Evolutionary conservation across 30 jellyfish, hydroid and myxozoan genomes (phyloP), one percentile per base, ranked within the genome.

Genomic region (Cassiopea xamachana): DNA sequence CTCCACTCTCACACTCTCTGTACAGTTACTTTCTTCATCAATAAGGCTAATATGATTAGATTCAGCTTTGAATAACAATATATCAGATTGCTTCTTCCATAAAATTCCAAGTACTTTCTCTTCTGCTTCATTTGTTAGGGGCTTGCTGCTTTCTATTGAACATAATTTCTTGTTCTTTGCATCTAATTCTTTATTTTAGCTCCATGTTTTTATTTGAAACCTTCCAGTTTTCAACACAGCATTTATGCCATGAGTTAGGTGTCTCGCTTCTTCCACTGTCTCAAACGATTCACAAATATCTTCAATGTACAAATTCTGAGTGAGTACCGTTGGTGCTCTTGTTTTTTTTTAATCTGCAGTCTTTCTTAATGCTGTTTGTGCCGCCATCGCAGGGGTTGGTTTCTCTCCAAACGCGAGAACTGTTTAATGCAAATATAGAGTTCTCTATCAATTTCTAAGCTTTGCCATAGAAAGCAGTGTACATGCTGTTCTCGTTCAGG

Each of bases 371-470:
- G 88, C 92, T 46, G 47, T 78, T 60, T 77, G 91, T 44, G 39
- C 39, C 39, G 94, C 94, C 92, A 85, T 84, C 58, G 91, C 94
- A 64, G 94, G 92, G 39, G 94, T 91, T 76, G 94, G 94, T 39
- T 78, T 77, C 50, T 91, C 92, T 18, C 94, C 97, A 79, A 91
- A 91, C 69, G 88, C 55, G 79, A 84, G 80, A 55, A 70, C 60
- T 69, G 85, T 81, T 48, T 76, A 73, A 84, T 89, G 51, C 77
- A 85, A 46, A 77, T 84, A 58, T 84, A 89, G 18, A 88, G 94
- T 62, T 78, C 67, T 69, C 85, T 85, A 43, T 70, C 79, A 50
- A 45, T 76, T 69, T 79, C 94, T 48, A 84, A 39, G 75, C 84
- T 78, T 46, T 83, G 87, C 97, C 97, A 91, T 55, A 91, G 89